Conservation (phyloP, 2,113 vertebrate genomes). For the Callopanchax toddi region DNA sequence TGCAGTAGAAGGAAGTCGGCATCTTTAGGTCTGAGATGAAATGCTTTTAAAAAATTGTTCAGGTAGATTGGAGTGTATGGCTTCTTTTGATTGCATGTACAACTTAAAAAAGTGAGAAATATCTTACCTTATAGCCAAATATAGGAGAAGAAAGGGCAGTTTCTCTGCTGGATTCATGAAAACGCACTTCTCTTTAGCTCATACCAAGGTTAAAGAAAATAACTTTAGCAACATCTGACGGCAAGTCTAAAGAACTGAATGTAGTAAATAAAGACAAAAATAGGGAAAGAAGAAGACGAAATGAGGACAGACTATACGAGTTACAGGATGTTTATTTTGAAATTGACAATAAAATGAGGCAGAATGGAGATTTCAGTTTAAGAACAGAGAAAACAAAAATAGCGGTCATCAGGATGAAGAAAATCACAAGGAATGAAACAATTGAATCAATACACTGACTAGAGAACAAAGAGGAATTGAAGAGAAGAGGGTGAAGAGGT, state of each 20-base stretch:
- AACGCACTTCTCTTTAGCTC: neutral
- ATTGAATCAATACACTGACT: neutral
- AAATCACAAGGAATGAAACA: neutral
- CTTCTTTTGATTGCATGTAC: neutral
- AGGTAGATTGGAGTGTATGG: neutral
- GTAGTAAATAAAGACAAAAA: too few relatives aligned
- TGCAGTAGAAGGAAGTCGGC: too few relatives aligned
- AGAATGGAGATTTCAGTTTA: neutral
- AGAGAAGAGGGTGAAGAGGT: neutral
- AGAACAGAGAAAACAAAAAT: slow-evolving; percentile 4
- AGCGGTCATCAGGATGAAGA: neutral
- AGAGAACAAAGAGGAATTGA: neutral
- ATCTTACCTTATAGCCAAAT: too few relatives aligned
- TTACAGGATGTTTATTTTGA: neutral
- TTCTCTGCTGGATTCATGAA: too few relatives aligned
- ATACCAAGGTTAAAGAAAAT: too few relatives aligned
- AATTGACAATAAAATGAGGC: neutral
- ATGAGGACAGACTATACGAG: too few relatives aligned
- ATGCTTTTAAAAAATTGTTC: neutral
- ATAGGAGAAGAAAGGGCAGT: too few relatives aligned
- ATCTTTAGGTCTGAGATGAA: neutral
- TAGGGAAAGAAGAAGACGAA: too few relatives aligned
- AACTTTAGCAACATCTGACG: too few relatives aligned
- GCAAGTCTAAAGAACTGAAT: too few relatives aligned
- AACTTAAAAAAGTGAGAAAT: neutral